These are phyloP conservation scores for Scopus umbretta DNA, from an alignment of 2,113 vertebrate genomes.

Conservation along the genomic window DNA sequence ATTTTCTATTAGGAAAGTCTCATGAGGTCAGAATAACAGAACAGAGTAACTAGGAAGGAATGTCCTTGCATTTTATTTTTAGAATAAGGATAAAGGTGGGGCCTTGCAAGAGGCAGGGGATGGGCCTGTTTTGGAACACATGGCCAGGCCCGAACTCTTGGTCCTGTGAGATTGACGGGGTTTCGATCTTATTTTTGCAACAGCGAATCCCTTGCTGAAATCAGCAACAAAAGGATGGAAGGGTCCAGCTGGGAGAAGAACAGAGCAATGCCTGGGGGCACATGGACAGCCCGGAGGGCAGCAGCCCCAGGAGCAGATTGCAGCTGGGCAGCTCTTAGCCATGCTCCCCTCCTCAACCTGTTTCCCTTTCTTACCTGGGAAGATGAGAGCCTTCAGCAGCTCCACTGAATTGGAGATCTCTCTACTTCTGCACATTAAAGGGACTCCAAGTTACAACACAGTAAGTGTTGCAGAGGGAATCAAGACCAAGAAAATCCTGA, in stretches of 20 bases:
- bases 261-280: not conserved
- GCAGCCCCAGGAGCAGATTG: not conserved
- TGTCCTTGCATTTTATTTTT: constrained; percentile 50
- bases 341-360: not conserved
- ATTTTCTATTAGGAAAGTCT: constrained; percentile 37
- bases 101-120: constrained; percentile 5
- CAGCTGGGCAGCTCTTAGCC: not conserved
- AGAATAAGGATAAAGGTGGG: constrained; percentile 50
- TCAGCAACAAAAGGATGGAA: not conserved
- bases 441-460: not conserved
- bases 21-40: constrained; percentile 50
- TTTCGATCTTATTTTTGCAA: not conserved
- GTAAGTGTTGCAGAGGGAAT: not conserved
- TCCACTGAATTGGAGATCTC: not conserved
- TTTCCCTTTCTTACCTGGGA: not conserved
- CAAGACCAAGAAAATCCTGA: not conserved
- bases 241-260: not conserved
- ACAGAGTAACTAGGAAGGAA: constrained; percentile 35
- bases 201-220: not conserved
- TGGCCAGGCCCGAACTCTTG: not conserved
- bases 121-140: not conserved
- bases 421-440: not conserved
- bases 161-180: not conserved
- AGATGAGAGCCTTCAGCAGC: not conserved
- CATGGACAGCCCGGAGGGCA: not conserved